Evolutionary conservation across 2,113 vertebrate genomes (phyloP), one percentile per base, ranked within the genome.

Genomic region (Equus quagga): DNA sequence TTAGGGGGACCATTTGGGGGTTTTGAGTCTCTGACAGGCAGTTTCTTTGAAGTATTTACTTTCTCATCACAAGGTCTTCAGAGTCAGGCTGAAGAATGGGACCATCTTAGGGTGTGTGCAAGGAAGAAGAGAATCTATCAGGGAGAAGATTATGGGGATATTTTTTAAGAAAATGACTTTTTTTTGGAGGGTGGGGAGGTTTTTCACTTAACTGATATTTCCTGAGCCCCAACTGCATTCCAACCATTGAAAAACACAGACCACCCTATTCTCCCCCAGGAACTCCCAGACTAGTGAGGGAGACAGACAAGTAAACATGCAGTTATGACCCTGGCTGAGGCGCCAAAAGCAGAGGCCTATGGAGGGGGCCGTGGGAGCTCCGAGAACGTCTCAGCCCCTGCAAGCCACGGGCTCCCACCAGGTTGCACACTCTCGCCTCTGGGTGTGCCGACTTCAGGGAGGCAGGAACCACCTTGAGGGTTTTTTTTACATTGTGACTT

Each of bases 31-130:
- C 62, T 80, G 33, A 54, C 4, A 36, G 21, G 14, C 36, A 80
- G 33, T 87, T 88, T 97, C 72, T 76, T 88, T 79, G 65, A 72
- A 84, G 26, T 11, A 69, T 69, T 86, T 73, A n/a, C 65, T 91
- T 93, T 93, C 67, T 58, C 19, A 62, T 81, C 70, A 84, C 54
- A 51, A 96, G 15, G 33, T 75, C 28, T 75, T 88, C 15, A 64
- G 44, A 60, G n/a, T 69, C 49, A 72, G 1, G 5, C 33, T 73
- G 19, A 81, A 70, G 60, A 80, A 87, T n/a, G 51, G 19, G 18
- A 73, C n/a, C 4, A 23, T 67, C 14, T 85, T 36, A 17, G 19
- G 2, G 19, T 92, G 31, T 31, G 15, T 72, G 41, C 6, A 28
- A 65, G 33, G 41, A 73, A 67, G 46, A 85, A 33, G 65, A 41